Evolutionary conservation across 1,140 invertebrate species (phyloP).

Genomic region (Scylla paramamosain): DNA sequence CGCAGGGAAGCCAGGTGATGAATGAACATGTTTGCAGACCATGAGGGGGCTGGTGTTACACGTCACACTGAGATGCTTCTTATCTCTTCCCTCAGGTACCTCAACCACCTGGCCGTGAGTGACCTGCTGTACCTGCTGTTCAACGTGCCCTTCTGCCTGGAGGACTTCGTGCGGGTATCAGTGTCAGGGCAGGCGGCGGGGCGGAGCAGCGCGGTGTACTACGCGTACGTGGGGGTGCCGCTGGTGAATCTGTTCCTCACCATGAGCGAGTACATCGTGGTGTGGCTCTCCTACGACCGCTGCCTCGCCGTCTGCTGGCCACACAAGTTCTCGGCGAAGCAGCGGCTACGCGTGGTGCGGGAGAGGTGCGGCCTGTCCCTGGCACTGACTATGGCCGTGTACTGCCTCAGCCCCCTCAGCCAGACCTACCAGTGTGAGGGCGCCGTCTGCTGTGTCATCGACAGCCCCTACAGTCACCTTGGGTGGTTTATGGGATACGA

Average conservation of each 20-base stretch:
- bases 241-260: slow-evolving; percentile 79
- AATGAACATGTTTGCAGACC: no score
- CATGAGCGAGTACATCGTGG: slow-evolving; percentile 79
- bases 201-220: slow-evolving; percentile 78
- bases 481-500: slow-evolving; percentile 76
- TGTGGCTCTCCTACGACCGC: slow-evolving; percentile 79
- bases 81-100: slow-evolving; percentile 77
- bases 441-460: slow-evolving; percentile 67
- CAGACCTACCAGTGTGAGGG: slow-evolving; percentile 70
- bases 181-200: slow-evolving; percentile 47
- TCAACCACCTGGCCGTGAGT: slow-evolving; percentile 79
- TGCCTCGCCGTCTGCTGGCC: slow-evolving; percentile 79
- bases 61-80: no score
- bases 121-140: slow-evolving; percentile 79
- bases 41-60: no score
- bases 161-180: slow-evolving; percentile 77
- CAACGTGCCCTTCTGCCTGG: slow-evolving; percentile 78
- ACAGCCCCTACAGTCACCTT: slow-evolving; percentile 59
- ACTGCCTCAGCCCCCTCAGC: slow-evolving; percentile 74
- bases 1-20: no score
- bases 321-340: slow-evolving; percentile 78
- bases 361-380: slow-evolving; percentile 71
- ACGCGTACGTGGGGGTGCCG: slow-evolving; percentile 79
- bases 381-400: slow-evolving; percentile 68
- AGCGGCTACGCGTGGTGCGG: slow-evolving; percentile 71